Evolutionary conservation across 1,140 invertebrate species (phyloP).

Genomic region (Cydia strobilella): DNA sequence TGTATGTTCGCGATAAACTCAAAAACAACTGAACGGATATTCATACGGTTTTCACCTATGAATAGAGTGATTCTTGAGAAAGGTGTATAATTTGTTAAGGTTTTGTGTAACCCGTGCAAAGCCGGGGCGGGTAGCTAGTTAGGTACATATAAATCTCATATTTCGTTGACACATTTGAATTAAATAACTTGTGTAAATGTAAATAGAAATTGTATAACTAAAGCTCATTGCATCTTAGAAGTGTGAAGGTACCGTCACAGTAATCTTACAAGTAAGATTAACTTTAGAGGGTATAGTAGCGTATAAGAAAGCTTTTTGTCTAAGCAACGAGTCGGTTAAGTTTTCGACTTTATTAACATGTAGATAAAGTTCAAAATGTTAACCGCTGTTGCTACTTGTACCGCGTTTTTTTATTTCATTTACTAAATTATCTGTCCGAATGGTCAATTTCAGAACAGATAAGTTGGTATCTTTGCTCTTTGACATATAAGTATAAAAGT

Average conservation of each 20-base stretch:
- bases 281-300: constrained; percentile 60
- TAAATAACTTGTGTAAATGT: too few species aligned
- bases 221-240: constrained; percentile 29
- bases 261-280: constrained; percentile 73
- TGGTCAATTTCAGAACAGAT: background rate
- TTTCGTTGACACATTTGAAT: too few species aligned
- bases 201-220: too few species aligned
- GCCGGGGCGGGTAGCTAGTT: too few species aligned
- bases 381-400: constrained; percentile 4
- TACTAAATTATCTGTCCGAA: background rate
- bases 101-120: too few species aligned
- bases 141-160: too few species aligned
- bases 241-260: constrained; percentile 56
- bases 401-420: background rate
- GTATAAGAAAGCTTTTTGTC: constrained; percentile 18
- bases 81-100: too few species aligned
- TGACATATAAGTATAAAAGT: constrained; percentile 39
- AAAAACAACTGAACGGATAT: too few species aligned
- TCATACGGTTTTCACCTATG: too few species aligned
- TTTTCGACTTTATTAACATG: constrained; percentile 14
- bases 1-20: too few species aligned
- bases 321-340: constrained; percentile 5
- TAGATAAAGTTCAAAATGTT: constrained; percentile 25
- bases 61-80: too few species aligned
- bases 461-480: background rate